phyloP scores from a whole-genome alignment of 2,113 vertebrate genomes.

The Colistium nudipinnis region DNA sequence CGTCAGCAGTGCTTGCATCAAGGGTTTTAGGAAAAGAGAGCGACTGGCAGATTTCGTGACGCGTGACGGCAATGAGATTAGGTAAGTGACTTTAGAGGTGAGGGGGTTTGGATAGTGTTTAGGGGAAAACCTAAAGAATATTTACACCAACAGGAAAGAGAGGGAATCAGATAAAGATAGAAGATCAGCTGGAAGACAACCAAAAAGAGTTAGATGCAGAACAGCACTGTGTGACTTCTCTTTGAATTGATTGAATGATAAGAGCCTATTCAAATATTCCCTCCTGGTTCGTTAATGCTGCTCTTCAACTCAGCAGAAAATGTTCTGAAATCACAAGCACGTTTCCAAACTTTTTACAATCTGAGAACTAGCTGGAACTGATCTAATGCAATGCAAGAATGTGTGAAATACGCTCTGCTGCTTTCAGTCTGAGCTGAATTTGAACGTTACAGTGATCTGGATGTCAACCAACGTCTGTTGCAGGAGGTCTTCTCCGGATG shows the following conservation, averaged over 20 bases:
- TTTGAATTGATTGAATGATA: conserved; percentile 28
- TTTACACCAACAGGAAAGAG: not conserved
- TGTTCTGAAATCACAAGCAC: conserved; percentile 15
- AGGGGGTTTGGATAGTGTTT: conserved; percentile 12
- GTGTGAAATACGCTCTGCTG: conserved; percentile 43
- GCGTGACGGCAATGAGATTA: conserved; percentile 33
- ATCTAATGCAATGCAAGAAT: conserved; percentile 29
- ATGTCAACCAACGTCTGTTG: conserved; percentile 39
- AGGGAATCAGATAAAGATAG: conserved; percentile 22
- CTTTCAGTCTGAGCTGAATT: conserved; percentile 43
- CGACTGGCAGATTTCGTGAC: conserved; percentile 32
- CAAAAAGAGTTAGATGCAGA: conserved; percentile 6
- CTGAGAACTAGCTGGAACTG: conserved; percentile 15
- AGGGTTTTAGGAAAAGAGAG: conserved; percentile 29
- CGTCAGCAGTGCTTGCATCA: conserved; percentile 34
- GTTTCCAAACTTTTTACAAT: conserved; percentile 18
- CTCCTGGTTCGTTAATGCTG: conserved; percentile 33
- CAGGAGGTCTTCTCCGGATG: conserved; percentile 33
- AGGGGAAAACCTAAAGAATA: not conserved
- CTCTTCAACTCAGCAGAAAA: conserved; percentile 48
- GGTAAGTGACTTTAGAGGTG: conserved; percentile 15
- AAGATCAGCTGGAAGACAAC: not conserved
- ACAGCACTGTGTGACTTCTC: conserved; percentile 29
- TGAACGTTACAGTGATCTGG: conserved; percentile 44
- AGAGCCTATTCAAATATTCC: conserved; percentile 38